Evolutionary conservation across 2,113 vertebrate species (phyloP).

Genomic region (Ceuthmochares aereus): DNA sequence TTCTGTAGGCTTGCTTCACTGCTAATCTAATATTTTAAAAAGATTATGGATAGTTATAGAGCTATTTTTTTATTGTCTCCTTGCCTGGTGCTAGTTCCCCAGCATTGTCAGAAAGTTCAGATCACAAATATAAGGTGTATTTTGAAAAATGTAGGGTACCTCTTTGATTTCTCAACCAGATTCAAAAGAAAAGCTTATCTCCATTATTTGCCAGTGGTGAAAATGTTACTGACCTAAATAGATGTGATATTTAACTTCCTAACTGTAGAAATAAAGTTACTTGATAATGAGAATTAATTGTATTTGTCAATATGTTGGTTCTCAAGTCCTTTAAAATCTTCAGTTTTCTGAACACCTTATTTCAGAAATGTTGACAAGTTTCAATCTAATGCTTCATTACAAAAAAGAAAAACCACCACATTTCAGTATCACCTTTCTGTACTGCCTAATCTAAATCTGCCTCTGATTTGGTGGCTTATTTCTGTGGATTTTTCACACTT

Average conservation of each 20-base stretch:
- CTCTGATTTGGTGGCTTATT: not conserved
- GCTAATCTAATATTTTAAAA: not conserved
- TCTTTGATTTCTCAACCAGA: not conserved
- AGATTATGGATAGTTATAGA: not conserved
- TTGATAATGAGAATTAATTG: not conserved
- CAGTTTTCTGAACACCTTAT: not conserved
- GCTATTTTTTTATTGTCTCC: not conserved
- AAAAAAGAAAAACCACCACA: fast-evolving
- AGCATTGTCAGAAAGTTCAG: not conserved
- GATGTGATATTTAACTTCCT: not conserved
- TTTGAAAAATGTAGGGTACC: not conserved
- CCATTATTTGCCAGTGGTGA: not conserved
- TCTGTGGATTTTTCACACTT: not conserved
- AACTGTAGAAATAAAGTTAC: not conserved
- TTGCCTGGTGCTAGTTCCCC: not conserved
- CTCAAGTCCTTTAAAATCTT: not conserved
- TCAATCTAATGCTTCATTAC: not conserved
- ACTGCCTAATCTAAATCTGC: not conserved
- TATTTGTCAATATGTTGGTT: not conserved
- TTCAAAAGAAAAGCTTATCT: not conserved
- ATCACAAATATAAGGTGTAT: not conserved
- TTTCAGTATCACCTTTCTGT: not conserved
- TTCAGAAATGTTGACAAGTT: not conserved
- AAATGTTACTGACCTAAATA: not conserved
- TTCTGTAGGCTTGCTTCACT: not conserved